These are phyloP conservation scores for Hylia prasina DNA, from an alignment of 2,113 vertebrate genomes.

Conservation along the genomic window DNA sequence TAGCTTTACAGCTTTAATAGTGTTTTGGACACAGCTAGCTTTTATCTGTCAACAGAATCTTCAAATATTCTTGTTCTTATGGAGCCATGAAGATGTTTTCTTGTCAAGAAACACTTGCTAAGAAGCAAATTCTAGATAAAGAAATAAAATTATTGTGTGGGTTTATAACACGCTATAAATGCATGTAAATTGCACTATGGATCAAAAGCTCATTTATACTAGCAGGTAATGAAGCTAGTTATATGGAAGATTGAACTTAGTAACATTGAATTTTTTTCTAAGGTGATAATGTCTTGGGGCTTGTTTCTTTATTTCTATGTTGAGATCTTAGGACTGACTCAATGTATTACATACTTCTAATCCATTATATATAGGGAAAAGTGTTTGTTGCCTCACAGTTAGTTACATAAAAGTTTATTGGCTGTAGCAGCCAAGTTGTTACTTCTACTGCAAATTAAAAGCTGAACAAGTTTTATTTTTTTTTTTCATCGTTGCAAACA, in stretches of 20 bases:
- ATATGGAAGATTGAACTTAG: not conserved
- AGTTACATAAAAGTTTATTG: not conserved
- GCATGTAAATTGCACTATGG: constrained; percentile 26
- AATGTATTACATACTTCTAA: not conserved
- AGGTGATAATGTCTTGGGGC: not conserved
- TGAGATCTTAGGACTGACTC: not conserved
- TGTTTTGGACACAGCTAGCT: not conserved
- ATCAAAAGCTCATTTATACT: constrained; percentile 17
- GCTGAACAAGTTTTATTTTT: not conserved
- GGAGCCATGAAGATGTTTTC: not conserved
- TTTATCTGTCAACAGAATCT: not conserved
- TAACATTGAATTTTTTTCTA: not conserved
- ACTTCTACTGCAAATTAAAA: not conserved
- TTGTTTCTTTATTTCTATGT: not conserved
- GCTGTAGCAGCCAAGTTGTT: not conserved
- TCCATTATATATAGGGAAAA: not conserved
- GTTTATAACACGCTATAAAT: not conserved
- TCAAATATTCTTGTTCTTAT: not conserved
- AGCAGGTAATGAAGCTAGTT: not conserved
- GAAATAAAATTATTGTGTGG: constrained; percentile 38
- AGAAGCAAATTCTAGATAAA: constrained; percentile 14
- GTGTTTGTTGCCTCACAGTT: not conserved
- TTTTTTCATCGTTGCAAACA: not conserved
- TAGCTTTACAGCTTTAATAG: not conserved
- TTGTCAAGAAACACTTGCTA: not conserved